Conservation (phyloP, 2,113 vertebrate species). For the Rostratula benghalensis region DNA sequence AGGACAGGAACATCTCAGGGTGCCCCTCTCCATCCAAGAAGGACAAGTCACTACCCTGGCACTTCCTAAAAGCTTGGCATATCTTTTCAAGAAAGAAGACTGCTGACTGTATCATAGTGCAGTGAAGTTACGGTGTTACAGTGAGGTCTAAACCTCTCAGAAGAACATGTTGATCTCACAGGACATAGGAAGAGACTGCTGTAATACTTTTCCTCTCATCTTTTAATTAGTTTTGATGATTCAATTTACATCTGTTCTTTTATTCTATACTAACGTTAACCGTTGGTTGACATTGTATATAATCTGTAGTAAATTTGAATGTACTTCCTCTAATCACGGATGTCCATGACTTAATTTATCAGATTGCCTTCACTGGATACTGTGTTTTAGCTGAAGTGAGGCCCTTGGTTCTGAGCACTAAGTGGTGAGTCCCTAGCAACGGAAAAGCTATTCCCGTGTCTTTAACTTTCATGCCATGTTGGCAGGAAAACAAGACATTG, state of each 20-base stretch:
- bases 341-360: neutral
- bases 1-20: neutral
- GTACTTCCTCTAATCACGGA: neutral
- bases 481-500: slow-evolving; percentile 5
- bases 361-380: neutral
- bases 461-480: neutral
- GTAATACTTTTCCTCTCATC: neutral
- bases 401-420: neutral
- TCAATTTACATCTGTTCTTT: neutral
- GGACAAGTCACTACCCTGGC: neutral
- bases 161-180: neutral
- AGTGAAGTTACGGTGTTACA: too few species aligned
- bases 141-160: neutral
- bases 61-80: neutral
- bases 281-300: neutral
- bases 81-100: neutral
- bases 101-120: neutral
- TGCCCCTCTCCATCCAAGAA: neutral
- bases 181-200: neutral
- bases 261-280: neutral
- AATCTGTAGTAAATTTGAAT: neutral
- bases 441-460: neutral
- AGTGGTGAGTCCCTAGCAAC: neutral
- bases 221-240: neutral
- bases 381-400: neutral